Conservation (phyloP, 2,888 invertebrate species). For the Corythucha ciliata region DNA sequence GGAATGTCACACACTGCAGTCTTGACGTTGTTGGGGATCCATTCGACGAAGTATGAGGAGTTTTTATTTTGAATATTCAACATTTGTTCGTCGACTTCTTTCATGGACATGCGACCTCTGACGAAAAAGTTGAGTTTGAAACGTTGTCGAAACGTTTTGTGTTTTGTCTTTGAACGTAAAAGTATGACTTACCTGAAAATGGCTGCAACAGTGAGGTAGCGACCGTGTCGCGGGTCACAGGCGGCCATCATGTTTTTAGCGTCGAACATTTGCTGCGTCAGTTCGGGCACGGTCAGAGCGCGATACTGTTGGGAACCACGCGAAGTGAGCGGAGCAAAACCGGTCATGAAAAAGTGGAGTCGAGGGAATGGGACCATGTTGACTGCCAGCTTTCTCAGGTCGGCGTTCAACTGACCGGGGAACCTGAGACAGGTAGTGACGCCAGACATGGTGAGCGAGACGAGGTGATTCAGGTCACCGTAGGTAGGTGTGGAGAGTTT, state of each 20-base stretch:
- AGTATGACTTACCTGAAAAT: constrained; percentile 43
- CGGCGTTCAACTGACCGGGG: constrained; percentile 54
- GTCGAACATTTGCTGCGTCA: constrained; percentile 47
- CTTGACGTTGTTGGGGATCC: constrained; percentile 44
- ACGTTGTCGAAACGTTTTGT: background rate
- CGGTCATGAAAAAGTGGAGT: constrained; percentile 51
- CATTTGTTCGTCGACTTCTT: constrained; percentile 50
- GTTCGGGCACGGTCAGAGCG: constrained; percentile 47
- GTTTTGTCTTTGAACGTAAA: background rate
- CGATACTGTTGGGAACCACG: constrained; percentile 47
- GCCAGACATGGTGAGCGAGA: constrained; percentile 46
- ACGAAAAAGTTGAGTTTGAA: constrained; percentile 34
- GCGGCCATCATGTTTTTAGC: constrained; percentile 53
- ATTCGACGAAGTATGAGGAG: constrained; percentile 41
- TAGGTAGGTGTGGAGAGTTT: constrained; percentile 56
- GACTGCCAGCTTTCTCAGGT: constrained; percentile 49
- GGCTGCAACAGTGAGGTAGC: constrained; percentile 51
- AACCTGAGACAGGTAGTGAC: constrained; percentile 53
- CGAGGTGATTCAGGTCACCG: constrained; percentile 58
- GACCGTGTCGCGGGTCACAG: constrained; percentile 49
- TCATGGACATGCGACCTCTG: constrained; percentile 39
- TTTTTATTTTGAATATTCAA: constrained; percentile 43
- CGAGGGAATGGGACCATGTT: constrained; percentile 59
- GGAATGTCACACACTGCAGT: constrained; percentile 54
- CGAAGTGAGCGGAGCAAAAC: constrained; percentile 52